Percentiles rank a stretch among this genome's conserved stretches.
Evolutionary conservation across 1,140 invertebrate genomes (phyloP).

Genomic region (Catajapyx aquilonaris): DNA sequence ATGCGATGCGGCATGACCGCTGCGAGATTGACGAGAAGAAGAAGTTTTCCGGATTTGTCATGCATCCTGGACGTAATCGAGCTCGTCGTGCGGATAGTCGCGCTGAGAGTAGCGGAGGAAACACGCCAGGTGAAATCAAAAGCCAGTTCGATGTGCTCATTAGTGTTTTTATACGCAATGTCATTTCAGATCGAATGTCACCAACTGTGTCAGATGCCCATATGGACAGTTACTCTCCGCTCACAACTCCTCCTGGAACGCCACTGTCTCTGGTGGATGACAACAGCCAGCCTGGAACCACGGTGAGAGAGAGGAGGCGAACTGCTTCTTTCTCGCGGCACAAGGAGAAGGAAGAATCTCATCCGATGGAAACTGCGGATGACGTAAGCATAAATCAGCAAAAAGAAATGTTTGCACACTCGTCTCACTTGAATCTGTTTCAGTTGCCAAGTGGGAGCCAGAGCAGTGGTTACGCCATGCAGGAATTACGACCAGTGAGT

Average conservation of each 20-base stretch:
- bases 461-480: slow-evolving; percentile 7
- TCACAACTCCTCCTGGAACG: slow-evolving; percentile 34
- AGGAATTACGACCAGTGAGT: slow-evolving; percentile 6
- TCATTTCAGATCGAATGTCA: slow-evolving; percentile 27
- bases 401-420: slow-evolving; percentile 5
- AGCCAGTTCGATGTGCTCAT: slow-evolving; percentile 14
- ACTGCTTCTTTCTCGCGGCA: slow-evolving; percentile 24
- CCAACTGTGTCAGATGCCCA: slow-evolving; percentile 22
- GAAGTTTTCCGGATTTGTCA: slow-evolving; percentile 47
- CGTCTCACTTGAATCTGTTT: slow-evolving; percentile 10
- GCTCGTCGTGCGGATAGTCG: slow-evolving; percentile 34
- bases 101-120: slow-evolving; percentile 44
- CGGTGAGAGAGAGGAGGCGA: slow-evolving; percentile 20
- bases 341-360: slow-evolving; percentile 16
- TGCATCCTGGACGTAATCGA: slow-evolving; percentile 23
- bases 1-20: slow-evolving; percentile 40
- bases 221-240: slow-evolving; percentile 25
- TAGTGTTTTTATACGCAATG: slow-evolving; percentile 3
- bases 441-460: slow-evolving; percentile 18
- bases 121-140: slow-evolving; percentile 39
- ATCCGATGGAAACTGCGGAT: slow-evolving; percentile 1
- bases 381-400: slow-evolving; percentile 8
- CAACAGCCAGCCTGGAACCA: slow-evolving; percentile 12
- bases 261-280: slow-evolving; percentile 21
- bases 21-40: slow-evolving; percentile 58